These are phyloP conservation scores for Potamilus streckersoni DNA, from an alignment of 1,140 invertebrate genomes.

Conservation along the genomic window DNA sequence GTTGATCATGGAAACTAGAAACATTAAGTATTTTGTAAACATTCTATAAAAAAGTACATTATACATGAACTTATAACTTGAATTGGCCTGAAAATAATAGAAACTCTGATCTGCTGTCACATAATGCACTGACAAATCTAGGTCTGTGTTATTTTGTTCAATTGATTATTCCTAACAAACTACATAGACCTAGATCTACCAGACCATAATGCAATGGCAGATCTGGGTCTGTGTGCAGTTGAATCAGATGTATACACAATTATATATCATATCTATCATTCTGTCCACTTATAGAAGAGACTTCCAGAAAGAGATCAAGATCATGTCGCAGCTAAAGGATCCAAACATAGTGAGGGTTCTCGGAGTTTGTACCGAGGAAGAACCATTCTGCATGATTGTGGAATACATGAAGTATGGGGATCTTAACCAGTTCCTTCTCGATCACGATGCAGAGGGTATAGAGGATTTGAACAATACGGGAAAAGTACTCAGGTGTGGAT, in stretches of 20 bases:
- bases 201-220: neutral
- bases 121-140: neutral
- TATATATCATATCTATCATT: conserved; percentile 1
- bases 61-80: neutral
- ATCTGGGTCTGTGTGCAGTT: neutral
- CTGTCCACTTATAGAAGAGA: conserved; percentile 76
- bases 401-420: conserved; percentile 93
- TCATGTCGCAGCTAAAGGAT: conserved; percentile 87
- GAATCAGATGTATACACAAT: too few species aligned
- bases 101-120: neutral
- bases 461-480: conserved; percentile 53
- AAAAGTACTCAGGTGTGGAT: conserved; percentile 64
- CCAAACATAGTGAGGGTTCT: conserved; percentile 88
- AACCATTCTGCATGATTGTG: conserved; percentile 88
- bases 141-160: neutral
- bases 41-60: neutral
- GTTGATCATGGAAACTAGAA: too few species aligned
- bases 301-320: conserved; percentile 89
- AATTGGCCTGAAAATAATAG: neutral
- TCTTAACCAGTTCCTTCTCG: conserved; percentile 88
- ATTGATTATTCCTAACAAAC: neutral
- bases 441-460: conserved; percentile 72
- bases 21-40: neutral
- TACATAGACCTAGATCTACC: neutral
- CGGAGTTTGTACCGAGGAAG: conserved; percentile 84